Conservation (phyloP, 2,888 invertebrate species). For the Deroplatys truncata region DNA sequence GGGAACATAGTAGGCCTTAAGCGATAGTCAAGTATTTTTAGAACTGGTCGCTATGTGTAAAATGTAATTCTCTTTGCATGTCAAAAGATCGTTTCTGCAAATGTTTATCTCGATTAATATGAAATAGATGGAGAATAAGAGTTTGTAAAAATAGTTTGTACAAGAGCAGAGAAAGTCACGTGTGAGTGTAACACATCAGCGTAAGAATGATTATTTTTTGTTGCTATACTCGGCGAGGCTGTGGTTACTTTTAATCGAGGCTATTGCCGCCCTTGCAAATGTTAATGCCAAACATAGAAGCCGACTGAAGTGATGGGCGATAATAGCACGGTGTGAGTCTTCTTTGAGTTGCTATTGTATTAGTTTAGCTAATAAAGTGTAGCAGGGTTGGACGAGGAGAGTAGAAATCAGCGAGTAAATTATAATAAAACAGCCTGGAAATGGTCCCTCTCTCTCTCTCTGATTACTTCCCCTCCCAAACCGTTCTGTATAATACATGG, state of each 20-base stretch:
- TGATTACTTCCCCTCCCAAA: neutral
- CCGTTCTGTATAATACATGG: neutral
- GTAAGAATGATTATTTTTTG: no score
- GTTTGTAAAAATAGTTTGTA: no score
- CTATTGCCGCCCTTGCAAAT: neutral
- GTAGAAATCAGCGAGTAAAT: neutral
- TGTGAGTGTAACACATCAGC: no score
- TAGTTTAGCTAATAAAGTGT: neutral
- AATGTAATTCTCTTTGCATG: no score
- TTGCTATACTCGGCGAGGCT: no score
- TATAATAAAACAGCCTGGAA: neutral
- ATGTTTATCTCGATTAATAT: no score
- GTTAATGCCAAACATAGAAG: neutral
- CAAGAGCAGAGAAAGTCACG: no score
- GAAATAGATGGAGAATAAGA: no score
- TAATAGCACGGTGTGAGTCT: neutral
- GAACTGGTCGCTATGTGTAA: no score
- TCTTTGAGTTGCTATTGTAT: neutral
- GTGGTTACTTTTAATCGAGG: neutral
- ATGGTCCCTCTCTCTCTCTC: neutral
- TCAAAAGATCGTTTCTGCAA: no score
- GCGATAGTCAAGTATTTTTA: no score
- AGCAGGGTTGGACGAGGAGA: neutral
- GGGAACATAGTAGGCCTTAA: no score
- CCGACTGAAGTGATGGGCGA: neutral